phyloP scores from a whole-genome alignment of 2,888 invertebrate genomes.

The Chalcis sispes region DNA sequence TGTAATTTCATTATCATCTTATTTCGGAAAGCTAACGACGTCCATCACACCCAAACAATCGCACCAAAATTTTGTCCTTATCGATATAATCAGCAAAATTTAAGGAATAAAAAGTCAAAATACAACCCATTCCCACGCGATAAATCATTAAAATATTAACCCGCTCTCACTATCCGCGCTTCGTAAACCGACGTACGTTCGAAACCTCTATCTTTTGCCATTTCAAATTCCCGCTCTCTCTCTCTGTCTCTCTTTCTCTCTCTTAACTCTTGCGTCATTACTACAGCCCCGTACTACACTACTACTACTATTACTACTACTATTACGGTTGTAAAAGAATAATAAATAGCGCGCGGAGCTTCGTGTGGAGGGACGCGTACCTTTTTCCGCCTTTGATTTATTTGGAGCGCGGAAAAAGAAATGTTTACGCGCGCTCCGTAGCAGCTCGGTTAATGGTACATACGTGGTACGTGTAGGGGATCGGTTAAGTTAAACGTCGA shows the following conservation, averaged over 20 bases:
- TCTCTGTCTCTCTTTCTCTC: not conserved
- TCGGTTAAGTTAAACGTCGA: not conserved
- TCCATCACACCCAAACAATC: too few species aligned
- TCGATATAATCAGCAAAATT: too few species aligned
- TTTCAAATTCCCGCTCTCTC: not conserved
- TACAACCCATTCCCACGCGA: too few species aligned
- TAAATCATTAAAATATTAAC: too few species aligned
- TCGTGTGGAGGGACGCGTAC: slow-evolving; percentile 1
- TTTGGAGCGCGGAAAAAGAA: slow-evolving; percentile 20
- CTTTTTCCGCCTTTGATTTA: slow-evolving; percentile 36
- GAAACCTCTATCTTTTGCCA: too few species aligned
- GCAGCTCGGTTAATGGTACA: too few species aligned
- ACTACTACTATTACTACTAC: not conserved
- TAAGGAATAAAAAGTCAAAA: too few species aligned
- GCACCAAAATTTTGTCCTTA: too few species aligned
- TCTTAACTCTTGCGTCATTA: slow-evolving; percentile 33
- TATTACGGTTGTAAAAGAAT: slow-evolving; percentile 25
- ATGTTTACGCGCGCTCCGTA: slow-evolving; percentile 26
- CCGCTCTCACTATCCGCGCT: too few species aligned
- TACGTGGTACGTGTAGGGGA: not conserved
- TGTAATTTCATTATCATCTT: too few species aligned
- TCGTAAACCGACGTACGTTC: too few species aligned
- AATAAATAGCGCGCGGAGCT: slow-evolving; percentile 46
- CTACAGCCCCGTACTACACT: not conserved
- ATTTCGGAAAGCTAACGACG: too few species aligned